Conservation (phyloP, 1,140 invertebrate genomes). For the Steinernema khuongi region DNA sequence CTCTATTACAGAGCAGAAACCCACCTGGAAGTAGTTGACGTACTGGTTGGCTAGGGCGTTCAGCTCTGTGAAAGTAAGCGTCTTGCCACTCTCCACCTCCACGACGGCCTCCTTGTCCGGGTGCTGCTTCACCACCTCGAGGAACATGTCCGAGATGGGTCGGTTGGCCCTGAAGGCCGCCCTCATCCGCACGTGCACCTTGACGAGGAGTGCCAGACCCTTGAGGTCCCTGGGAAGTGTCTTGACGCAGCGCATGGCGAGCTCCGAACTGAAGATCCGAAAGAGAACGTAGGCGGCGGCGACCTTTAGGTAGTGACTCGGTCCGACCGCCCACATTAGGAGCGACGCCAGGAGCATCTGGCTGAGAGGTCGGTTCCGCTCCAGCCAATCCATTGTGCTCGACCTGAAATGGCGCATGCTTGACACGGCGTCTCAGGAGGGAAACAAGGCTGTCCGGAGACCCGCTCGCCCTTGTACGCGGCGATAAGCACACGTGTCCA, state of each 20-base stretch:
- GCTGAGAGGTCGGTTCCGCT: background rate
- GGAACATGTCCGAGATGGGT: background rate
- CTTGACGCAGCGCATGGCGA: constrained; percentile 13
- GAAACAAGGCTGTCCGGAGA: too few species aligned
- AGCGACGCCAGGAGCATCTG: constrained; percentile 19
- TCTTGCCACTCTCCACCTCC: constrained; percentile 29
- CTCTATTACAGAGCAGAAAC: constrained; percentile 7
- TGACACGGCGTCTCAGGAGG: too few species aligned
- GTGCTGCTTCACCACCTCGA: background rate
- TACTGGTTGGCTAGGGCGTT: constrained; percentile 50
- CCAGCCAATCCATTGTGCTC: background rate
- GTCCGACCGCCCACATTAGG: constrained; percentile 21
- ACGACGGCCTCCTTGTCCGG: constrained; percentile 21
- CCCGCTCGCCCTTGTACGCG: too few species aligned
- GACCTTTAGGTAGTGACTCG: constrained; percentile 22
- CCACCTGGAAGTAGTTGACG: constrained; percentile 50
- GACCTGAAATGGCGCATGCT: background rate
- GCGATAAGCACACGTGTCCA: too few species aligned
- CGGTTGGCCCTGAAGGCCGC: background rate
- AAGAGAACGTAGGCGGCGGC: background rate
- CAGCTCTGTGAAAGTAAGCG: constrained; percentile 51
- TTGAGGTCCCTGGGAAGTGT: constrained; percentile 18
- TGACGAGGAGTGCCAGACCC: background rate
- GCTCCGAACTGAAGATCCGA: constrained; percentile 13
- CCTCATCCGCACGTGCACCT: background rate